Conservation (phyloP, 2,888 invertebrate species). For the Deilephila porcellus region DNA sequence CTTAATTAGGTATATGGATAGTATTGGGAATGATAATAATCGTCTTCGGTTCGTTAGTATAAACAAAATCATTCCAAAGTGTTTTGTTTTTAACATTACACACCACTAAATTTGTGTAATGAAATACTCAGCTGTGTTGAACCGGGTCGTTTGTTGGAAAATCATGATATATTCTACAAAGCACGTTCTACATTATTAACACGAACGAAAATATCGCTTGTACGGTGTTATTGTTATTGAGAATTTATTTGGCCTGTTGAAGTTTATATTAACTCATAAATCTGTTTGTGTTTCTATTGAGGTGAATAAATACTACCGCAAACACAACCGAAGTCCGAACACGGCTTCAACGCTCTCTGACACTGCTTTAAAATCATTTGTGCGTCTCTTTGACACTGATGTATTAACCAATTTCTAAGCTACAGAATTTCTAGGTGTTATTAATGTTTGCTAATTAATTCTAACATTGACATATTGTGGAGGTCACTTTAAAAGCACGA, state of each 20-base stretch:
- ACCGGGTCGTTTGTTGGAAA: not conserved
- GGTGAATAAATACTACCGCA: not conserved
- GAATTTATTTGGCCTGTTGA: not conserved
- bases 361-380: no score
- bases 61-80: not conserved
- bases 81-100: not conserved
- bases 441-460: no score
- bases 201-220: not conserved
- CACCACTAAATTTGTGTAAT: not conserved
- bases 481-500: no score
- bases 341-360: no score
- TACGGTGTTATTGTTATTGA: constrained; percentile 6
- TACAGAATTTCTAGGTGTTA: no score
- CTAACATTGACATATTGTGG: no score
- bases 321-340: not conserved
- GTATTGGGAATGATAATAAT: no score
- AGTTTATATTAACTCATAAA: not conserved
- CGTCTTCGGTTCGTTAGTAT: no score
- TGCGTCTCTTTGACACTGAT: no score
- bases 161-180: not conserved
- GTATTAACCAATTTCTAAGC: no score
- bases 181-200: not conserved
- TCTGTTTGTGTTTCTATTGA: not conserved
- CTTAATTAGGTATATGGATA: no score
- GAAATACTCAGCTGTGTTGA: not conserved